Evolutionary conservation across 2,888 invertebrate species (phyloP).

Genomic region (Microplitis deprimator): DNA sequence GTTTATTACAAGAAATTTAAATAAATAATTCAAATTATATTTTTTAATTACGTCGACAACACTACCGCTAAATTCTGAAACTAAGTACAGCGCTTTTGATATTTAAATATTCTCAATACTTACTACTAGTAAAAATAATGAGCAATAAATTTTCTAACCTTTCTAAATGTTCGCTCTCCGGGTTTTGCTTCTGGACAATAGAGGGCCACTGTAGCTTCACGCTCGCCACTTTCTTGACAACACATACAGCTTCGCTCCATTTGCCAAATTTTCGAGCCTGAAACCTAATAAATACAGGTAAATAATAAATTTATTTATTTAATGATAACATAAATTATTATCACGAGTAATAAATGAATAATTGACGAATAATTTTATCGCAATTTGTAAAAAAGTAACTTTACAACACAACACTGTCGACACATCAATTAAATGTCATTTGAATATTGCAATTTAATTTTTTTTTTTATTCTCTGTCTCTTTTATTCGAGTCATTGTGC

Average conservation of each 20-base stretch:
- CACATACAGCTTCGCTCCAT: slow-evolving; percentile 96
- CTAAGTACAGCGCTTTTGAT: too few species aligned
- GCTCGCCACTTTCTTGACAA: slow-evolving; percentile 93
- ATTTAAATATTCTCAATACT: neutral
- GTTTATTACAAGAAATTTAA: too few species aligned
- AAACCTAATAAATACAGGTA: slow-evolving; percentile 78
- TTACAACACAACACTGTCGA: neutral
- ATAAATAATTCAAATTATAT: too few species aligned
- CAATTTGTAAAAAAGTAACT: neutral
- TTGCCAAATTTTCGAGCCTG: slow-evolving; percentile 96
- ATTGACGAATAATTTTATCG: neutral
- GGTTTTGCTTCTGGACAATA: slow-evolving; percentile 91
- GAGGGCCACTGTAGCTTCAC: slow-evolving; percentile 89
- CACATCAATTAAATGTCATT: neutral
- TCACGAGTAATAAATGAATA: neutral
- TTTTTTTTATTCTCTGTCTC: slow-evolving; percentile 10
- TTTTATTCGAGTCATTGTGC: neutral
- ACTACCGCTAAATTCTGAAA: too few species aligned
- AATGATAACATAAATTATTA: neutral
- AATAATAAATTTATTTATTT: slow-evolving; percentile 14
- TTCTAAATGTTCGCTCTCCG: slow-evolving; percentile 88
- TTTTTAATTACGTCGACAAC: too few species aligned
- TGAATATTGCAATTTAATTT: slow-evolving; percentile 2
- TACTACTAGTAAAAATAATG: neutral
- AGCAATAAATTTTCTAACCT: slow-evolving; percentile 73